Evolutionary conservation across 2,113 vertebrate species (phyloP).

Genomic region (Mugil cephalus): DNA sequence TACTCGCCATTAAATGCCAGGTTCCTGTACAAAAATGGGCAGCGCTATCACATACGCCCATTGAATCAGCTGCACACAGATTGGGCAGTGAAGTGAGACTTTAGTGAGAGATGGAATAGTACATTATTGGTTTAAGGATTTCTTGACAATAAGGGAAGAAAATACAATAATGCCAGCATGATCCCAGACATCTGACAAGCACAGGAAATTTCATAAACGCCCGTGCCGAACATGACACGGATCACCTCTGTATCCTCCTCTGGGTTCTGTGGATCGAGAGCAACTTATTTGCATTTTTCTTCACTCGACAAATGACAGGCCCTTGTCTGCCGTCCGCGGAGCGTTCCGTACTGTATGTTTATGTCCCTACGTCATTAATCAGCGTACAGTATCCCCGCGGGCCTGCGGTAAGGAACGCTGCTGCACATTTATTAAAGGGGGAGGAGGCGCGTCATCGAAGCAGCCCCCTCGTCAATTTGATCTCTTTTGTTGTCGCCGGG

Average conservation of each 20-base stretch:
- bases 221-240: not conserved
- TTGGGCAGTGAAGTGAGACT: too few species aligned
- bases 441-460: not conserved
- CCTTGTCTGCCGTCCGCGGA: not conserved
- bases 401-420: not conserved
- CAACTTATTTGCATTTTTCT: not conserved
- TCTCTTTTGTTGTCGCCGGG: not conserved
- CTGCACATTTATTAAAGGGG: not conserved
- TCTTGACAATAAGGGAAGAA: not conserved
- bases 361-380: not conserved
- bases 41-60: too few species aligned
- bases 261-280: not conserved
- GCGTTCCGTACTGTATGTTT: not conserved
- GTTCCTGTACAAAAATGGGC: too few species aligned
- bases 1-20: too few species aligned
- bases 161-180: not conserved
- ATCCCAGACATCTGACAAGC: not conserved
- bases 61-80: too few species aligned
- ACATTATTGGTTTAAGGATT: not conserved
- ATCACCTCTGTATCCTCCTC: not conserved
- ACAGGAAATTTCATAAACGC: not conserved
- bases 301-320: not conserved
- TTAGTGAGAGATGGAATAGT: too few species aligned
- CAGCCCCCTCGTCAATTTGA: not conserved
- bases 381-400: not conserved